Percentiles rank a stretch among this genome's conserved stretches.
Conservation (phyloP, 1,140 invertebrate genomes). For the Macrotrachela quadricornifera region DNA sequence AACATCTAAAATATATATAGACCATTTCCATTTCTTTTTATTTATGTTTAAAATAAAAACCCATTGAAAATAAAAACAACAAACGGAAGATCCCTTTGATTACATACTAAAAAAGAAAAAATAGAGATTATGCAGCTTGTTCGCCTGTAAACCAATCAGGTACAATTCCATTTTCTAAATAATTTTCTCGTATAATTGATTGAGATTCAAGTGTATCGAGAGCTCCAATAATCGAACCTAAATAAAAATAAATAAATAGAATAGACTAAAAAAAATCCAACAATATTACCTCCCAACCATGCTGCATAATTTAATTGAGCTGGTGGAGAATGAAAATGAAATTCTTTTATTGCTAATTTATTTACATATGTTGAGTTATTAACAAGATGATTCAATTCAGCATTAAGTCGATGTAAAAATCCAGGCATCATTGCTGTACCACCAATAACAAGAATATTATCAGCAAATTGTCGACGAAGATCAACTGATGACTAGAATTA, state of each 20-base stretch:
- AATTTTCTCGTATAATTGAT: conserved; percentile 50
- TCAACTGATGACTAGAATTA: conserved; percentile 43
- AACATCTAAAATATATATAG: too few relatives aligned
- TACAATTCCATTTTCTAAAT: conserved; percentile 42
- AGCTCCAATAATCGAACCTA: conserved; percentile 47
- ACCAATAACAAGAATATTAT: conserved; percentile 61
- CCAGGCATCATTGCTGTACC: conserved; percentile 59
- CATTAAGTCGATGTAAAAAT: conserved; percentile 47
- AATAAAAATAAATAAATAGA: too few relatives aligned
- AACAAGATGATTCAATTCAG: conserved; percentile 46
- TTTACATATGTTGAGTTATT: conserved; percentile 40
- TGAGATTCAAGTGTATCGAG: conserved; percentile 51
- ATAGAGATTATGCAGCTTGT: too few relatives aligned
- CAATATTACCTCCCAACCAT: conserved; percentile 48
- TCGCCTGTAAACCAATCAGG: conserved; percentile 49
- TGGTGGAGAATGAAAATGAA: conserved; percentile 53
- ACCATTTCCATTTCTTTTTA: too few relatives aligned
- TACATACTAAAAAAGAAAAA: too few relatives aligned
- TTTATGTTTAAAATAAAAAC: too few relatives aligned
- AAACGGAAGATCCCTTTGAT: too few relatives aligned
- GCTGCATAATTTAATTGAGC: conserved; percentile 58
- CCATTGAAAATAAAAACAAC: too few relatives aligned
- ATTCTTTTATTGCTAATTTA: conserved; percentile 41
- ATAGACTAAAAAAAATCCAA: too few relatives aligned
- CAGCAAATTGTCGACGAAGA: conserved; percentile 44